Base-by-base conservation (phyloP, 2,888 invertebrate species). In the Eupithecia pulchellata region DNA sequence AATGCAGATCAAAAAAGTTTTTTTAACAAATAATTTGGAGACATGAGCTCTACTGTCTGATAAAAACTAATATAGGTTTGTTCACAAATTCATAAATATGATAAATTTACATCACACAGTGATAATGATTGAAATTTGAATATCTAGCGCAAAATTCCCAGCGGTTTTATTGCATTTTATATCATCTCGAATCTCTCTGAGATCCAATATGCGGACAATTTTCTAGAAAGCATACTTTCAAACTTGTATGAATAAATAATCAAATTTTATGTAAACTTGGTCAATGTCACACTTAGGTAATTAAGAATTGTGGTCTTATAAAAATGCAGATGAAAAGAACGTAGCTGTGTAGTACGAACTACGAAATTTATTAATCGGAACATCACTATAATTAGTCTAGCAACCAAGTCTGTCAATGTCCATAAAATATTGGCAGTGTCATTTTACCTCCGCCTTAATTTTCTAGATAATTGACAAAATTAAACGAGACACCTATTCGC, bases 391-490 rank as follows among this genome's bases (percentile, higher is more conserved):
- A 73, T 72, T 71, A 57, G 68, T 74, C 52, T 76, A 66, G 64
- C 52, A 70, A 52, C 68, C 25, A 67, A 66, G 60, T 64, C 65
- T 71, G 65, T 64, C 55, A 77, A 77, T 76, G 67, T 68, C 75
- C 76, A 80, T 82, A 82, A 81, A 83, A 80, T 78, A 75, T 76
- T 74, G 66, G 77, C 76, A 80, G 79, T 61, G 76, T 76, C 81
- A 78, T 80, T 72, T 79, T 78, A 76, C 74, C 80, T 80, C 81
- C 0, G 9, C 29, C 58, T 30, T 83, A 89, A 89, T 90, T 90
- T 88, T 86, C 85, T 80, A 81, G 85, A 84, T 90, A 90, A 91
- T 90, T 89, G 85, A 86, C 84, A 83, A 86, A 85, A 91, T 90
- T 89, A 90, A 89, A 88, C 80, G 83, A 77, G 77, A 81, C 81